phyloP scores from a whole-genome alignment of 2,113 vertebrate species.

The Lichenostomus cassidix region DNA sequence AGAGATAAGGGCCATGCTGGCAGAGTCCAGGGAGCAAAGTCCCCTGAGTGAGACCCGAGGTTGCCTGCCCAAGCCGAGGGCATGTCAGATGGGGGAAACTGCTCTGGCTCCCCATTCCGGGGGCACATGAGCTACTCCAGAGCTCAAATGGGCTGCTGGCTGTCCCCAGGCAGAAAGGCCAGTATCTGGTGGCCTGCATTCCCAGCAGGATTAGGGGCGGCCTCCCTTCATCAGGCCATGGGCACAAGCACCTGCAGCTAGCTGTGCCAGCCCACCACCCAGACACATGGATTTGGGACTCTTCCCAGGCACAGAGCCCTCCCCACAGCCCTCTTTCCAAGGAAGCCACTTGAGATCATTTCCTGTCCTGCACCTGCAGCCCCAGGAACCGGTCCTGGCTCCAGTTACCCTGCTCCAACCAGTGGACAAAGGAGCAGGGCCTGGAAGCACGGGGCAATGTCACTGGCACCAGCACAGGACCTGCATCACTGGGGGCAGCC shows the following conservation, averaged over 20 bases:
- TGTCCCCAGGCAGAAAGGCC: background rate
- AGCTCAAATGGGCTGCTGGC: background rate
- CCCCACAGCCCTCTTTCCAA: background rate
- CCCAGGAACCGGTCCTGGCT: fast-evolving
- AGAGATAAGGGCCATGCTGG: slow-evolving; percentile 32
- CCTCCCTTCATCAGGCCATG: fast-evolving
- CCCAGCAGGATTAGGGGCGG: background rate
- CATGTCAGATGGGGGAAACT: background rate
- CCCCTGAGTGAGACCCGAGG: background rate
- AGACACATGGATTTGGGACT: fast-evolving
- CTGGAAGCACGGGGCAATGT: background rate
- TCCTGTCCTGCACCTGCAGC: background rate
- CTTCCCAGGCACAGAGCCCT: fast-evolving
- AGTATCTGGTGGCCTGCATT: background rate
- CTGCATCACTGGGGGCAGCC: fast-evolving
- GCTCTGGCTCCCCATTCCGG: background rate
- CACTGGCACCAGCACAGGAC: background rate
- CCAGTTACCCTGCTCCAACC: background rate
- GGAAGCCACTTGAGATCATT: background rate
- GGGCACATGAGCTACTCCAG: background rate
- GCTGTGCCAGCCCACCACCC: background rate
- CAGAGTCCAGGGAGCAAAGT: slow-evolving; percentile 59
- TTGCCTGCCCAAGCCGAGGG: background rate
- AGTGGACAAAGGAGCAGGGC: background rate
- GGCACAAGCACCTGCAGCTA: background rate